phyloP scores from a whole-genome alignment of 2,113 vertebrate species.

The Rattus norvegicus region GRCr8 NC_086038.1:17222501-17223000 shows the following conservation, averaged over 20 bases:
- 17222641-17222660: neutral
- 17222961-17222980: neutral
- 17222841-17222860: neutral
- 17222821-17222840: neutral
- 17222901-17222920: neutral
- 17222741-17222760: neutral
- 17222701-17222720: neutral
- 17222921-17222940: neutral
- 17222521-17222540: neutral
- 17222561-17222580: neutral
- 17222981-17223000: neutral
- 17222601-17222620: neutral
- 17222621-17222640: neutral
- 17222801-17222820: neutral
- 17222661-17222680: neutral
- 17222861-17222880: neutral
- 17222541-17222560: neutral
- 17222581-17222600: neutral
- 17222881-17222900: neutral
- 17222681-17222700: neutral
- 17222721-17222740: neutral
- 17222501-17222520: neutral
- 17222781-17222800: neutral
- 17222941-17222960: neutral
- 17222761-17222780: neutral